phyloP scores from a whole-genome alignment of 1,140 invertebrate species.

The Papilio polytes region DNA sequence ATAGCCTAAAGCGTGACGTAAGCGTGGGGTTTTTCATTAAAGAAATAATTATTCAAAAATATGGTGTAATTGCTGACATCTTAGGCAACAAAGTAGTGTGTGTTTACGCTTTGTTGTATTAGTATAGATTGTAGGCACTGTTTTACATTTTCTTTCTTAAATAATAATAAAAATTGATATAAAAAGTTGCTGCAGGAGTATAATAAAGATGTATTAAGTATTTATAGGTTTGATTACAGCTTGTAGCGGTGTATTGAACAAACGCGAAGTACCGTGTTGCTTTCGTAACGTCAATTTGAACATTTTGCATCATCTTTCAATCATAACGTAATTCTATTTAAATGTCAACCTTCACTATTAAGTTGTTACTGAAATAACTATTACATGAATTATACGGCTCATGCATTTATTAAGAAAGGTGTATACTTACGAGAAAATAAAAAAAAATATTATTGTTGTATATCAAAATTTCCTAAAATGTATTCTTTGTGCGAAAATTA shows the following conservation, averaged over 20 bases:
- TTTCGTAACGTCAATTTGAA: constrained; percentile 17
- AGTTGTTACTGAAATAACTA: constrained; percentile 11
- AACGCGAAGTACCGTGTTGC: background rate
- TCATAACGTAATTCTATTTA: constrained; percentile 22
- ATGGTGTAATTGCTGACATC: no score
- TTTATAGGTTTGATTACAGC: background rate
- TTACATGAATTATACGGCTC: background rate
- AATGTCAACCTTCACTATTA: constrained; percentile 28
- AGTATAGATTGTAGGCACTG: background rate
- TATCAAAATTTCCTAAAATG: no score
- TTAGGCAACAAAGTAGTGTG: no score
- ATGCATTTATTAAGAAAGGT: background rate
- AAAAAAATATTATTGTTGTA: background rate
- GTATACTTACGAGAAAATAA: background rate
- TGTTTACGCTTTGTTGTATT: no score
- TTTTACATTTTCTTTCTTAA: background rate
- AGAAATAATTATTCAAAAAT: no score
- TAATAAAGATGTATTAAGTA: background rate
- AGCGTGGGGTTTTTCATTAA: no score
- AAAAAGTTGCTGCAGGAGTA: background rate
- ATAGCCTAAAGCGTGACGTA: no score
- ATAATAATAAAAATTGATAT: background rate
- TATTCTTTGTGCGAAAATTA: background rate
- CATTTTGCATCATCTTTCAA: constrained; percentile 18
- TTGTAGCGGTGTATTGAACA: background rate